Evolutionary conservation across 2,888 invertebrate species (phyloP).

Genomic region (Nymphalis c-album): DNA sequence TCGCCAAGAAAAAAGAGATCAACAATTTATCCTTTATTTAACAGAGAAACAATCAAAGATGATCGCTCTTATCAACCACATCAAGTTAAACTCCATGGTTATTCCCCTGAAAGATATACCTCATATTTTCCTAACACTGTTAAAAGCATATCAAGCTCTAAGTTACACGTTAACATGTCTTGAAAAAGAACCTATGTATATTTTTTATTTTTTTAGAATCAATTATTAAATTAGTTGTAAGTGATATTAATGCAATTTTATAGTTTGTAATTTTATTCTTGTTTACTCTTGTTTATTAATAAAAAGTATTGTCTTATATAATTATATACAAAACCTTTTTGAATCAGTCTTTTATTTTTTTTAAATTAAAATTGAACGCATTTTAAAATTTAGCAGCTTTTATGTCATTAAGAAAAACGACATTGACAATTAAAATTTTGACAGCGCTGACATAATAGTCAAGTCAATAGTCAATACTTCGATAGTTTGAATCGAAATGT

Average conservation of each 20-base stretch:
- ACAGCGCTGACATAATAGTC: not conserved
- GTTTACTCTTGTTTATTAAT: conserved; percentile 12
- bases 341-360: not conserved
- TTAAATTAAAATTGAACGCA: not conserved
- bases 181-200: conserved; percentile 19
- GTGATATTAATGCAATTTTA: conserved; percentile 27
- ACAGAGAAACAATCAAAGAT: conserved; percentile 52
- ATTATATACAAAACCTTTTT: not conserved
- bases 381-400: not conserved
- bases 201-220: not conserved
- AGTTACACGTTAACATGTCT: conserved; percentile 47
- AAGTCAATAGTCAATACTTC: too few relatives aligned
- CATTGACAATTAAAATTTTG: not conserved
- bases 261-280: conserved; percentile 21
- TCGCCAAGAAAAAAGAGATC: conserved; percentile 73
- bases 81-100: conserved; percentile 62
- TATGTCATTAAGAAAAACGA: not conserved
- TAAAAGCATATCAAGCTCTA: conserved; percentile 44
- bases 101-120: conserved; percentile 69
- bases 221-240: not conserved
- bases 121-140: conserved; percentile 64
- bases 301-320: conserved; percentile 13
- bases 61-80: conserved; percentile 49
- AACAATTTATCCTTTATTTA: conserved; percentile 58
- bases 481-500: too few relatives aligned